Base-by-base conservation (phyloP, 2,113 vertebrate species). In the Echinops telfairi region DNA sequence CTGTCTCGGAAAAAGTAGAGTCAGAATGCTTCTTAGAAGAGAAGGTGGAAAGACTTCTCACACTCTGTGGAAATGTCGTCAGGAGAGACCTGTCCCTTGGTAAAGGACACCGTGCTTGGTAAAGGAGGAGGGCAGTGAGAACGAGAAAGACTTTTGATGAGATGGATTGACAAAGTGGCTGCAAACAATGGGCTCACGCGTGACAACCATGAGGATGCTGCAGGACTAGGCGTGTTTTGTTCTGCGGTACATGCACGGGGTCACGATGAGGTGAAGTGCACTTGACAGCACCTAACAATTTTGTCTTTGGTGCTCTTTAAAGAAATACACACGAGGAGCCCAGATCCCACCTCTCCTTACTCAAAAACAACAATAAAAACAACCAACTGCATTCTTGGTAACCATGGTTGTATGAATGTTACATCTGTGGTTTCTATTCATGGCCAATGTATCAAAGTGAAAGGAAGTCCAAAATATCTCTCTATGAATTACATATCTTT, bases 361-460 rank as follows among this genome's bases (percentile, higher is more conserved):
- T 3, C 53, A n/a, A 71, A 73, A 73, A n/a, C 47, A 53, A 53
- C 40, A 40, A 40, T 40, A 40, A 53, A 53, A 53, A 10, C 47
- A 53, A 53, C 78, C 94, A 88, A 80, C 89, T 94, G 96, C 83
- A 60, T 92, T 92, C 71, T 94, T 92, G 94, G 83, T 86, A 95
- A 86, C 86, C 33, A 81, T 43, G 83, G 62, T 92, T 90, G 47
- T 75, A 73, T 6, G 86, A 96, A 82, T 91, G 88, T 95, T 97
- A 90, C 93, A 95, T 96, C 96, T 96, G 92, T 97, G 96, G 94
- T 95, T 96, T 95, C 89, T 95, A 80, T 87, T 95, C 95, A 97
- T 89, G 92, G 94, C 83, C 89, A 95, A 94, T 95, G 96, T 96
- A 81, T 95, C 94, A 93, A 96, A 96, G 88, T 89, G 88, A 96